Base-by-base conservation (phyloP, 2,797 vertebrate genomes). In the Epinephelus malabaricus region DNA sequence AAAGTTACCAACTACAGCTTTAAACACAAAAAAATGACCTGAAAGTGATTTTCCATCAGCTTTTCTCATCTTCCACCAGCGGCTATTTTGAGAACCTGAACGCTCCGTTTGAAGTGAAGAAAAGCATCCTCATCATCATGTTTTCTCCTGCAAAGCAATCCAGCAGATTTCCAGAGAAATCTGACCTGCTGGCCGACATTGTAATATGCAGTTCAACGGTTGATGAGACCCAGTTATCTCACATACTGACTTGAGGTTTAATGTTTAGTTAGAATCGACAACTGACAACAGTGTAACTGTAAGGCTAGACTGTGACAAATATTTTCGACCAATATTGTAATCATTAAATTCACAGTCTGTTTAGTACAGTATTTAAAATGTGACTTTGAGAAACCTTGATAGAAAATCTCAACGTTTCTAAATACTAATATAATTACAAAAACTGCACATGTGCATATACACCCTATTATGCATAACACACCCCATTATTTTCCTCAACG, bases 61-160 rank as follows among this genome's bases (percentile, higher is more conserved):
- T 53, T 85, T 58, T 53, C 40, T 55, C 47, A 5, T 18, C 21
- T 67, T 60, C 62, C 53, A 51, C 25, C 21, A 46, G 38, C 50
- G 47, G 76, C 51, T 64, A 64, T 50, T 85, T 55, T 47, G 47
- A 78, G 43, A 66, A 60, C 9, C 12, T 49, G 0, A 55, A 78
- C 1, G 47, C 21, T 75, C n/a, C 25, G 38, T 72, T 61, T 55
- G n/a, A 69, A 60, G 67, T 62, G 13, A 75, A 61, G 19, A 72
- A 69, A 3, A 50, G 54, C 23, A 72, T 73, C 27, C 0, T 79
- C 34, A 0, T 62, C n/a, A 18, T 49, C 18, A 18, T 49, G 73
- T 67, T 72, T 81, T 51, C n/a, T 77, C 47, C 63, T 58, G 58
- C 23, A 67, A 64, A 80, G 60, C 5, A 59, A 60, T 68, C 13